phyloP scores from a whole-genome alignment of 2,888 invertebrate genomes.

The Lysandra coridon region DNA sequence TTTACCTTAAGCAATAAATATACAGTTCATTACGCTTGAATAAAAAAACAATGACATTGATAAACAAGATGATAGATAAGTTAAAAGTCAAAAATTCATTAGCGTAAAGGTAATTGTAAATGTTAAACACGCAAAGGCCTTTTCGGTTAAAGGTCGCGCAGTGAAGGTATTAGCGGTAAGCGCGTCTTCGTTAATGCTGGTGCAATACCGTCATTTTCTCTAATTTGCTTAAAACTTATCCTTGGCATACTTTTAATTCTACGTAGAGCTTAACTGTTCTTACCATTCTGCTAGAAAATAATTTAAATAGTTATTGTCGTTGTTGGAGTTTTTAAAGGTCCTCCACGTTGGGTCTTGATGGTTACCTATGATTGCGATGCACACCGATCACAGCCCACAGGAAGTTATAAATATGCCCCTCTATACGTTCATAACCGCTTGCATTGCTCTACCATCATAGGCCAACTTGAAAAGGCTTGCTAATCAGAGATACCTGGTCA shows the following conservation, averaged over 20 bases:
- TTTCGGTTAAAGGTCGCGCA: conserved; percentile 38
- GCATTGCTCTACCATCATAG: not conserved
- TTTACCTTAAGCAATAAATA: no score
- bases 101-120: conserved; percentile 12
- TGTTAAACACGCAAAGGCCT: conserved; percentile 17
- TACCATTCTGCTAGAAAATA: not conserved
- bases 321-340: not conserved
- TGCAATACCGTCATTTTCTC: conserved; percentile 36
- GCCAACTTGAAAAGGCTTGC: not conserved
- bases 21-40: not conserved
- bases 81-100: conserved; percentile 14
- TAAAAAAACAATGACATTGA: not conserved
- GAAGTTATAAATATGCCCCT: no score
- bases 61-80: conserved; percentile 7
- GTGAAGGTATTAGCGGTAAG: conserved; percentile 27
- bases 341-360: no score
- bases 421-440: not conserved
- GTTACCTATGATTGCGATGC: no score
- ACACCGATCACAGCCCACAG: no score
- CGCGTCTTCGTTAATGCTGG: conserved; percentile 30
- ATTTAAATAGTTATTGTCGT: not conserved
- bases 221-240: conserved; percentile 40
- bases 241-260: conserved; percentile 36
- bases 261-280: not conserved
- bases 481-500: not conserved